These are phyloP conservation scores for Pollenia griseotomentosa DNA, from an alignment of 2,888 invertebrate genomes.

Conservation along the genomic window DNA sequence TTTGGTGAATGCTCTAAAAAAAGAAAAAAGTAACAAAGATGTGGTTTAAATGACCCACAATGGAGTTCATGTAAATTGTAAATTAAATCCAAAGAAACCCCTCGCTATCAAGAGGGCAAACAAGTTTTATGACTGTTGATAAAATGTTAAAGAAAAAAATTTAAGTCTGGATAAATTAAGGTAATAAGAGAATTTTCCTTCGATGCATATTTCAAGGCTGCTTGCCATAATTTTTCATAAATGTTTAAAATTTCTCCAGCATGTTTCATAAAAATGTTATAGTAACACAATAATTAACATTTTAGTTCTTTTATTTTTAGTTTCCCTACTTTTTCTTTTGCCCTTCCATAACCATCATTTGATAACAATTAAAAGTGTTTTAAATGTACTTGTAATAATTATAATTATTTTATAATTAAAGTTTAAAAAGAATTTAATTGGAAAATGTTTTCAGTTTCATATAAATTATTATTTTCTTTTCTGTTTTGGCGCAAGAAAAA, in stretches of 20 bases:
- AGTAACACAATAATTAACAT: background rate
- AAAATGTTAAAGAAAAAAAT: background rate
- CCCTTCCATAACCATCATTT: background rate
- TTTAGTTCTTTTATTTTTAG: background rate
- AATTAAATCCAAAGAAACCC: background rate
- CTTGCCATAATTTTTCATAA: background rate
- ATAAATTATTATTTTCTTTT: background rate
- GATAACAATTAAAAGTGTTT: constrained; percentile 2
- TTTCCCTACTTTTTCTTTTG: background rate
- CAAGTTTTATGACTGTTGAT: background rate
- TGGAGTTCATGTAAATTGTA: background rate
- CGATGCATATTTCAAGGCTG: background rate
- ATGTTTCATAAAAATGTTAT: background rate
- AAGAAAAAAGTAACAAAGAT: background rate
- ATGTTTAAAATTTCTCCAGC: background rate
- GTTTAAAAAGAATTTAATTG: background rate
- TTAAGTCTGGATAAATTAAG: background rate
- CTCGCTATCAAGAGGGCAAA: background rate
- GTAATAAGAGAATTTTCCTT: too few relatives aligned
- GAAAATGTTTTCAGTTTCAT: background rate
- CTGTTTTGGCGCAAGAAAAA: background rate
- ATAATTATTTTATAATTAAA: constrained; percentile 27
- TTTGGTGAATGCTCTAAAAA: background rate
- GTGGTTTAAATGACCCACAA: background rate
- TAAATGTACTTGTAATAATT: background rate